Percentiles rank a stretch among this genome's conserved stretches.
These are phyloP conservation scores for Prenolepis imparis DNA, from an alignment of 2,888 invertebrate genomes.

Conservation along the genomic window DNA sequence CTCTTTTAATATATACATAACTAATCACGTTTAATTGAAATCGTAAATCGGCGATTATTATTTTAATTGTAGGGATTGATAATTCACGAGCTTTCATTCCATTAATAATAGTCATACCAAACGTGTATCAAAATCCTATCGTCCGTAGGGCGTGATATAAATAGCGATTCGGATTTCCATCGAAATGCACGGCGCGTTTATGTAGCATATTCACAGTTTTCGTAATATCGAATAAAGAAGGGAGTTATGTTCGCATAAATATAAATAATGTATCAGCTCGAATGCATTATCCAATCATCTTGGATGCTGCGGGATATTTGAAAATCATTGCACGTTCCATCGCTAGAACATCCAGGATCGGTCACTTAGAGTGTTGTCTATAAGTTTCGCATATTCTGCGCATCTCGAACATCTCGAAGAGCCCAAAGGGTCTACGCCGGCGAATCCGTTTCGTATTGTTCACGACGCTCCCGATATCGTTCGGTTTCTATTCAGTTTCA, in stretches of 20 bases:
- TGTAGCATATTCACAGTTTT: slow-evolving; percentile 42
- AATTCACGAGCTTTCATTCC: not conserved
- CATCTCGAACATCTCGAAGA: slow-evolving; percentile 20
- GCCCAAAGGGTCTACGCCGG: slow-evolving; percentile 1
- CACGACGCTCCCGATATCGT: not conserved
- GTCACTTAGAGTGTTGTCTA: slow-evolving; percentile 25
- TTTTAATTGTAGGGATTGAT: not conserved
- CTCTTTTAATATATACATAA: not conserved
- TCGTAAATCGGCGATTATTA: not conserved
- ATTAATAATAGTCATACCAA: slow-evolving; percentile 2
- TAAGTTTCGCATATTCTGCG: slow-evolving; percentile 35
- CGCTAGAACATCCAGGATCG: slow-evolving; percentile 12
- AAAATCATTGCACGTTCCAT: slow-evolving; percentile 41
- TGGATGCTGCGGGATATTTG: slow-evolving; percentile 34
- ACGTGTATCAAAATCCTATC: not conserved
- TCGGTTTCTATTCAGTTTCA: not conserved
- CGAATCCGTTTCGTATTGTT: slow-evolving; percentile 5
- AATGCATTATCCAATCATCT: slow-evolving; percentile 44
- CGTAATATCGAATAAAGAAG: slow-evolving; percentile 42
- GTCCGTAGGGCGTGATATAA: not conserved
- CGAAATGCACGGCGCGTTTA: slow-evolving; percentile 7
- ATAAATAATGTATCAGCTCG: slow-evolving; percentile 50
- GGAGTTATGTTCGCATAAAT: slow-evolving; percentile 39
- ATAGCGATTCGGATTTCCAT: slow-evolving; percentile 27
- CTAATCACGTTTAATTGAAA: slow-evolving; percentile 8